These are phyloP conservation scores for Pristionchus exspectatus DNA, from an alignment of 2,888 invertebrate genomes.

Conservation along the genomic window DNA sequence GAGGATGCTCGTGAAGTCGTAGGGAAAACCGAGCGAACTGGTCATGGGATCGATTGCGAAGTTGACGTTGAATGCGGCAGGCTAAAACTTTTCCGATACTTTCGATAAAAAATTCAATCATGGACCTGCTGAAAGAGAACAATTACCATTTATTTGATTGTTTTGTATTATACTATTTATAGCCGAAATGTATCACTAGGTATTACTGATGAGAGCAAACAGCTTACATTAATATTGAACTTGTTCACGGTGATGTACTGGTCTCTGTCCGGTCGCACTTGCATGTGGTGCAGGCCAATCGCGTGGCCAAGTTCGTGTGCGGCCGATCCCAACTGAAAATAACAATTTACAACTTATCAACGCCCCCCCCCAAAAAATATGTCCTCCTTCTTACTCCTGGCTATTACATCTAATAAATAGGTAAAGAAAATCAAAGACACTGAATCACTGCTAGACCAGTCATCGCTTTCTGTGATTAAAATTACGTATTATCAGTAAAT, in stretches of 20 bases:
- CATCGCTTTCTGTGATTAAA: too few species aligned
- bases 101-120: background rate
- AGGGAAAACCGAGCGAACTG: conserved; percentile 2
- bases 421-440: background rate
- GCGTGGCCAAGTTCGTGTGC: conserved; percentile 51
- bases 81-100: background rate
- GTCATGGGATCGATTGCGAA: conserved; percentile 2
- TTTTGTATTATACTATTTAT: too few species aligned
- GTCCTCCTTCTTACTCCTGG: too few species aligned
- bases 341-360: background rate
- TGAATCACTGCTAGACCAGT: too few species aligned
- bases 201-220: background rate
- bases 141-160: background rate
- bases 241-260: conserved; percentile 44
- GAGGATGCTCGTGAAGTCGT: conserved; percentile 42
- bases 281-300: conserved; percentile 52
- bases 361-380: too few species aligned
- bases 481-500: too few species aligned
- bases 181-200: too few species aligned
- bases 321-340: background rate
- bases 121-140: background rate
- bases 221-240: conserved; percentile 9
- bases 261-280: conserved; percentile 42
- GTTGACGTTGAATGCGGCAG: conserved; percentile 33
- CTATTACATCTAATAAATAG: background rate